These are phyloP conservation scores for Poeciliopsis retropinna DNA, from an alignment of 2,113 vertebrate species.

Conservation along the genomic window DNA sequence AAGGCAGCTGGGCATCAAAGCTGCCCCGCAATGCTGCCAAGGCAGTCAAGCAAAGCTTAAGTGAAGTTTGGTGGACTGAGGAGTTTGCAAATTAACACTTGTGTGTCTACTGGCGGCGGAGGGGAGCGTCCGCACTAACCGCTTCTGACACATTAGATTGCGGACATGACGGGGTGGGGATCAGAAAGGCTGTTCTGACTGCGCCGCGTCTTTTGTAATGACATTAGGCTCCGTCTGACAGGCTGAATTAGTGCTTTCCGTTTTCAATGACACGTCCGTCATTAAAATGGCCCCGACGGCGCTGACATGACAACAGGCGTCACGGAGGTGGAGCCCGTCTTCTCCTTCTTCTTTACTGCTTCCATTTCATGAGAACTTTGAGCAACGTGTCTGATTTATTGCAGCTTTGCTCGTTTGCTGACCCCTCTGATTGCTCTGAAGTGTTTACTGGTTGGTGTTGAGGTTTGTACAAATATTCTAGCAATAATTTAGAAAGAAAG, in stretches of 20 bases:
- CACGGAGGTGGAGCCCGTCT: slow-evolving; percentile 32
- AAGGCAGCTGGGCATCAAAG: slow-evolving; percentile 50
- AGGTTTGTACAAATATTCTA: not conserved
- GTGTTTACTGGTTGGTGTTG: not conserved
- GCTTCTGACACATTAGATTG: slow-evolving; percentile 68
- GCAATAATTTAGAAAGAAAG: not conserved
- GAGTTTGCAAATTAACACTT: slow-evolving; percentile 58
- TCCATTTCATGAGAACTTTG: not conserved
- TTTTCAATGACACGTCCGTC: slow-evolving; percentile 61
- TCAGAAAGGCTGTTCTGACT: slow-evolving; percentile 56
- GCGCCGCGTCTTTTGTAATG: slow-evolving; percentile 61
- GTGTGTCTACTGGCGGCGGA: slow-evolving; percentile 37
- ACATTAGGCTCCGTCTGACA: slow-evolving; percentile 74
- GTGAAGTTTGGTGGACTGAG: slow-evolving; percentile 54
- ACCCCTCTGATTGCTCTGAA: not conserved
- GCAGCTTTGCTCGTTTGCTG: not conserved
- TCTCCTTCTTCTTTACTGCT: slow-evolving; percentile 3
- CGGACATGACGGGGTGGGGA: slow-evolving; percentile 58
- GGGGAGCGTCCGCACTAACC: slow-evolving; percentile 56
- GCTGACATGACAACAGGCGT: slow-evolving; percentile 45
- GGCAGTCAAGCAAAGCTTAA: slow-evolving; percentile 58
- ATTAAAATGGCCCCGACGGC: slow-evolving; percentile 65
- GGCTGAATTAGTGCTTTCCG: slow-evolving; percentile 66
- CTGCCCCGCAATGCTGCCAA: slow-evolving; percentile 37
- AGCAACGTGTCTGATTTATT: not conserved